Evolutionary conservation across 1,140 invertebrate genomes (phyloP).

Genomic region (Apocrypta bakeri): DNA sequence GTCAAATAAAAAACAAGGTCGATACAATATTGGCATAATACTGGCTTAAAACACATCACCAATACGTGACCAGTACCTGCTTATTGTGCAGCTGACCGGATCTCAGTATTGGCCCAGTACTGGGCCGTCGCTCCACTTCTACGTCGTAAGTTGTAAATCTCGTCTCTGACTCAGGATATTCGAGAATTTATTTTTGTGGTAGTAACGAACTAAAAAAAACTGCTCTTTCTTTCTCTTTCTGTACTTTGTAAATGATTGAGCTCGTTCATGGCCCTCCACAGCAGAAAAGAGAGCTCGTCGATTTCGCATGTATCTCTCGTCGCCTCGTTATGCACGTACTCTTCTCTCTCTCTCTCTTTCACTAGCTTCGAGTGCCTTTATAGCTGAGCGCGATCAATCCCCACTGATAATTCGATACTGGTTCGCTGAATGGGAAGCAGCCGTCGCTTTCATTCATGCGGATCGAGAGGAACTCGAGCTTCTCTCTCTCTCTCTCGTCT

Average conservation of each 20-base stretch:
- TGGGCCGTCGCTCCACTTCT: too few relatives aligned
- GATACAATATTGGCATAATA: too few relatives aligned
- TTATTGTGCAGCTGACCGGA: too few relatives aligned
- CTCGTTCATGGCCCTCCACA: not conserved
- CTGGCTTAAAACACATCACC: too few relatives aligned
- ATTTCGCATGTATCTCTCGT: conserved; percentile 21
- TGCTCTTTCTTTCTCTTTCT: not conserved
- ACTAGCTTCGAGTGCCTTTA: not conserved
- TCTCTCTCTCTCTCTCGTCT: not conserved
- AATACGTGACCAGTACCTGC: too few relatives aligned
- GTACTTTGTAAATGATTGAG: not conserved
- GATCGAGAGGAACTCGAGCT: conserved; percentile 29
- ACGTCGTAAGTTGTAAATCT: too few relatives aligned
- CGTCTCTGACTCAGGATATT: not conserved
- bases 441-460: conserved; percentile 14
- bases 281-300: not conserved
- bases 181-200: not conserved
- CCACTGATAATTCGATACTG: conserved; percentile 24
- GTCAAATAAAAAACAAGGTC: too few relatives aligned
- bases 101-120: too few relatives aligned
- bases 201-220: conserved; percentile 7
- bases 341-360: not conserved
- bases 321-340: conserved; percentile 34
- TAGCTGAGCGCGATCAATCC: conserved; percentile 19
- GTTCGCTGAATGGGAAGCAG: not conserved